Percentiles rank a stretch among this genome's conserved stretches.
Evolutionary conservation across 2,113 vertebrate genomes (phyloP).

Genomic region (Onychostruthus taczanowskii): DNA sequence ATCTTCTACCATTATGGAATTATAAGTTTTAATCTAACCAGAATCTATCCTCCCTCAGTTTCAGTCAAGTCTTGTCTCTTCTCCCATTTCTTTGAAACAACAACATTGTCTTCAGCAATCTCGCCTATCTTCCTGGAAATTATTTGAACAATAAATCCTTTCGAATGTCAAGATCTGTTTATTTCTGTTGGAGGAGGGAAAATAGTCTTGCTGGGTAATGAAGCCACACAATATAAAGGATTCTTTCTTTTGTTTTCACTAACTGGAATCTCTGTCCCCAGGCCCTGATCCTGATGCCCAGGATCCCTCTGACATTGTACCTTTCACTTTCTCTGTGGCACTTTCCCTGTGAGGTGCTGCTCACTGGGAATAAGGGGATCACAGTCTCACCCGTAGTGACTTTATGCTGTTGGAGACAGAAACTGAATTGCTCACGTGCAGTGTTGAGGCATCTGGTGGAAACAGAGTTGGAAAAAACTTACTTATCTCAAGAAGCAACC

Average conservation of each 20-base stretch:
- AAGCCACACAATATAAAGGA: neutral
- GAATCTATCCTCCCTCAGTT: slow-evolving; percentile 2
- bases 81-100: slow-evolving; percentile 24
- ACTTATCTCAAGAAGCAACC: neutral
- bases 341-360: neutral
- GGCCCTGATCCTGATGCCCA: neutral
- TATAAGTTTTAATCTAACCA: slow-evolving; percentile 49
- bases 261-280: neutral
- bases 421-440: neutral
- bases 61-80: neutral
- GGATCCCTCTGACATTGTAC: neutral
- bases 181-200: slow-evolving; percentile 49
- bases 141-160: slow-evolving; percentile 50
- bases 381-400: neutral
- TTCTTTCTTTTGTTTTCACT: slow-evolving; percentile 50
- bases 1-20: slow-evolving; percentile 44
- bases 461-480: neutral
- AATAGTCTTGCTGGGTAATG: slow-evolving; percentile 9
- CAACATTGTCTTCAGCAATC: slow-evolving; percentile 14
- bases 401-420: neutral
- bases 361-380: neutral
- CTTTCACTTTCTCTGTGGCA: neutral
- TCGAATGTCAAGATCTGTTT: slow-evolving; percentile 48
- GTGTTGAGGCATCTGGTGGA: neutral
- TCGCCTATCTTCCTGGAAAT: slow-evolving; percentile 34